Percentiles rank a stretch among this genome's conserved stretches.
phyloP scores from a whole-genome alignment of 2,113 vertebrate species.

The Spilogale gracilis region DNA sequence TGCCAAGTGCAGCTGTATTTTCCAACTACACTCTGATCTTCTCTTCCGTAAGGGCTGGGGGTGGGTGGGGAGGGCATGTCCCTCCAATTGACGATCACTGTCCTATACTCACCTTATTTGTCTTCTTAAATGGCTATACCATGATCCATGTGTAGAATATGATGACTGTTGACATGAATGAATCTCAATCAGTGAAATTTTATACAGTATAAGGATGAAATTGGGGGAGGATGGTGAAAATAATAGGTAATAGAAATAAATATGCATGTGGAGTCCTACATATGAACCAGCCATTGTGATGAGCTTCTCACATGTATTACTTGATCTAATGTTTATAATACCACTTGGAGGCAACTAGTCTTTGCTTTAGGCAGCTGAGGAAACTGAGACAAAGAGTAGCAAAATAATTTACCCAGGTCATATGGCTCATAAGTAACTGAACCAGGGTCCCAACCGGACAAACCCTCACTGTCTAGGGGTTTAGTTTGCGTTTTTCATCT shows the following conservation, averaged over 20 bases:
- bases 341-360: background rate
- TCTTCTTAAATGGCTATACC: background rate
- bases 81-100: background rate
- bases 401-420: background rate
- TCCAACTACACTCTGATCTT: background rate
- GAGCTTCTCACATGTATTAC: background rate
- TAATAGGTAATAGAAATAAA: background rate
- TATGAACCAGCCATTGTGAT: slow-evolving; percentile 3
- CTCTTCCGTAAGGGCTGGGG: background rate
- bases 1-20: background rate
- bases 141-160: background rate
- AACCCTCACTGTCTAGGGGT: background rate
- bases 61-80: background rate
- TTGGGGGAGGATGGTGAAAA: background rate
- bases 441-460: background rate
- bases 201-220: background rate
- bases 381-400: slow-evolving; percentile 5
- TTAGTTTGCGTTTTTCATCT: background rate
- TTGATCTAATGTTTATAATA: background rate
- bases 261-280: slow-evolving; percentile 20
- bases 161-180: background rate
- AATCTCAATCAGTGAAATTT: slow-evolving; percentile 16
- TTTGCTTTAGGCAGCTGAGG: background rate
- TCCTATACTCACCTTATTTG: background rate
- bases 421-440: background rate